Conservation (phyloP, 2,888 invertebrate genomes). For the Erpobdella octoculata region DNA sequence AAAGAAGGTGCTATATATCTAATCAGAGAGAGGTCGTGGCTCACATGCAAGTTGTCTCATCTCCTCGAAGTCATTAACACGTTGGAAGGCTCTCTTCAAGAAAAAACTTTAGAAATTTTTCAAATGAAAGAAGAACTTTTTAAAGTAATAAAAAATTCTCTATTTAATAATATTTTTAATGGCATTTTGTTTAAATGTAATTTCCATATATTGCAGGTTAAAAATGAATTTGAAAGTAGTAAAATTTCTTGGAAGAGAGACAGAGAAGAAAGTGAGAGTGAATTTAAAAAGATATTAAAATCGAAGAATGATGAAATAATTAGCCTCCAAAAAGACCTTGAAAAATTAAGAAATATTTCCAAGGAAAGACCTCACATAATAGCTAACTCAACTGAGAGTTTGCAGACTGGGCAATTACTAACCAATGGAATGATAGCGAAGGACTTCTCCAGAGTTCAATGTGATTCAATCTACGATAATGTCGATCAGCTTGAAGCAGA, state of each 20-base stretch:
- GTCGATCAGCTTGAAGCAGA: not conserved
- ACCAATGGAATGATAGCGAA: not conserved
- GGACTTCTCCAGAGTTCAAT: not conserved
- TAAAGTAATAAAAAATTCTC: not conserved
- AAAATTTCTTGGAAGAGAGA: not conserved
- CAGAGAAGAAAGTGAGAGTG: not conserved
- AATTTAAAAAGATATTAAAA: not conserved
- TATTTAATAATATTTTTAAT: not conserved
- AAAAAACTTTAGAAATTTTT: not conserved
- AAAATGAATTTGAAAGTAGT: not conserved
- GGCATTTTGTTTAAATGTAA: too few relatives aligned
- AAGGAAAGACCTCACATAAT: too few relatives aligned
- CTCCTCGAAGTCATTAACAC: slow-evolving; percentile 5
- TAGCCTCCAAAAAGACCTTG: not conserved
- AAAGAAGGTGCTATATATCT: slow-evolving; percentile 6
- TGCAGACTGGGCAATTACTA: not conserved
- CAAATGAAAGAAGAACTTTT: not conserved
- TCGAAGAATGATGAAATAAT: slow-evolving; percentile 1
- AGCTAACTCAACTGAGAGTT: not conserved
- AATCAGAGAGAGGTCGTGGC: slow-evolving; percentile 4
- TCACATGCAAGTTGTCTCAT: slow-evolving; percentile 13
- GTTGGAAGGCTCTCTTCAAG: slow-evolving; percentile 9
- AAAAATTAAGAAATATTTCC: not conserved
- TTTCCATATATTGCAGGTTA: too few relatives aligned
- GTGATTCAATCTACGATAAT: not conserved